Evolutionary conservation across 1,140 invertebrate genomes (phyloP).

Genomic region (Anthonomus grandis): DNA sequence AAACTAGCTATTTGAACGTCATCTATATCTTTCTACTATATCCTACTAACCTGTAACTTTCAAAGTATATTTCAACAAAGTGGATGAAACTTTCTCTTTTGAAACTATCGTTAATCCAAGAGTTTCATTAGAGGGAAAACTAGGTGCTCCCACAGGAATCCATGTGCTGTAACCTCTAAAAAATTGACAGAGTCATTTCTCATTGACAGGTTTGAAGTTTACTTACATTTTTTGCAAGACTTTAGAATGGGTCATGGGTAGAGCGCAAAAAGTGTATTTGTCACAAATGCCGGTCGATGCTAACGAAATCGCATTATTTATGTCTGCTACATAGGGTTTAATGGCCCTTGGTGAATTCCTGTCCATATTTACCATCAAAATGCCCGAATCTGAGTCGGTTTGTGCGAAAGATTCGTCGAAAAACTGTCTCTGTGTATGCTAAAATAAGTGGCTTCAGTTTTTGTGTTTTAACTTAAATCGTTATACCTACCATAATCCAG

Average conservation of each 20-base stretch:
- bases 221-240: conserved; percentile 50
- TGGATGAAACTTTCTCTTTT: background rate
- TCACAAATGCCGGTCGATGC: conserved; percentile 50
- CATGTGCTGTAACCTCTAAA: background rate
- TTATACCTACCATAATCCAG: conserved; percentile 46
- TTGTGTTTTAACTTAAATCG: background rate
- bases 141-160: background rate
- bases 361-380: conserved; percentile 57
- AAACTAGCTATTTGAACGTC: too few species aligned
- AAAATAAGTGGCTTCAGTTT: conserved; percentile 18
- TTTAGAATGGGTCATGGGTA: conserved; percentile 54
- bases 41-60: conserved; percentile 35
- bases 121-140: background rate
- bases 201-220: background rate
- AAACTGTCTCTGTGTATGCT: conserved; percentile 56
- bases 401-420: conserved; percentile 45
- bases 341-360: conserved; percentile 49
- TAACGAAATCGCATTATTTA: conserved; percentile 38
- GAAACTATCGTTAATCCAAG: background rate
- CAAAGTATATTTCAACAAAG: background rate
- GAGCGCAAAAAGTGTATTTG: conserved; percentile 52
- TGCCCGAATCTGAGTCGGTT: conserved; percentile 51
- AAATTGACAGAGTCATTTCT: background rate
- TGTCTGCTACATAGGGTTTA: conserved; percentile 45
- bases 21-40: too few species aligned